phyloP scores from a whole-genome alignment of 2,888 invertebrate species.

The Epinotia bilunana region DNA sequence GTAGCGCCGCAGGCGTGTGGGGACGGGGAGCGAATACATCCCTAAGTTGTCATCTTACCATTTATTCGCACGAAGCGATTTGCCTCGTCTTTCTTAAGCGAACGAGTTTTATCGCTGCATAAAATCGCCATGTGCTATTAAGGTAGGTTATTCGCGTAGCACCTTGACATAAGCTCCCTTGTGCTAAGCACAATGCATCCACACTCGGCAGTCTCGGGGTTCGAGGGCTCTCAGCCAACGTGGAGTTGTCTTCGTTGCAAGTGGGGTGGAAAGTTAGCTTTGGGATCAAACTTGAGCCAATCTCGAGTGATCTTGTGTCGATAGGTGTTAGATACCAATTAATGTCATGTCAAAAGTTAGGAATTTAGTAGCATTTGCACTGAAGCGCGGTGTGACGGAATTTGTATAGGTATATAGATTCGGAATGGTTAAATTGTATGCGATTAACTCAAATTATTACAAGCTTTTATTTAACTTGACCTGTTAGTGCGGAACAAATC shows the following conservation, averaged over 20 bases:
- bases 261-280: constrained; percentile 1
- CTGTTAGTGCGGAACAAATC: no score
- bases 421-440: no score
- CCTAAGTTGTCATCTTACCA: no score
- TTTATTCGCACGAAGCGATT: no score
- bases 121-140: background rate
- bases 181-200: constrained; percentile 51
- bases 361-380: background rate
- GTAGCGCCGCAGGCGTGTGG: no score
- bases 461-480: no score
- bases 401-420: no score
- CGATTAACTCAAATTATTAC: no score
- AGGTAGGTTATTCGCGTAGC: background rate
- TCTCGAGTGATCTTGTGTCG: constrained; percentile 8
- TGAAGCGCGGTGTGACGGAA: no score
- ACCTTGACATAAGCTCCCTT: constrained; percentile 37
- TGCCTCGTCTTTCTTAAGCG: background rate
- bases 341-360: background rate
- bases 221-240: constrained; percentile 50
- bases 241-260: constrained; percentile 13
- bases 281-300: constrained; percentile 12
- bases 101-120: background rate
- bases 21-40: no score
- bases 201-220: constrained; percentile 43
- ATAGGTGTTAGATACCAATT: constrained; percentile 5